These are phyloP conservation scores for Nomada lathburiana DNA, from an alignment of 2,888 invertebrate genomes.

Conservation along the genomic window DNA sequence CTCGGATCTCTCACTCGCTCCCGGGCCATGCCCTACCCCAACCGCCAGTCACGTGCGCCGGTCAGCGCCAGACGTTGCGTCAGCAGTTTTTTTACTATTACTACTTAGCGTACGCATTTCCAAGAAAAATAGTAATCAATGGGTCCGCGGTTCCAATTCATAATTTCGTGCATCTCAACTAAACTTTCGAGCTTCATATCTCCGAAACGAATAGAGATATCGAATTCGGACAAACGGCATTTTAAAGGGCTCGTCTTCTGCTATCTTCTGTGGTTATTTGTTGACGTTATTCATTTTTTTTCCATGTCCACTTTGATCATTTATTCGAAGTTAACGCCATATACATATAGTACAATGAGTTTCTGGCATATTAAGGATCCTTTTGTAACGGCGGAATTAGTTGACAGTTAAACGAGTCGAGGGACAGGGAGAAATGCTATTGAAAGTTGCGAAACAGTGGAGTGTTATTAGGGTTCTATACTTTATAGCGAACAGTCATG, in stretches of 20 bases:
- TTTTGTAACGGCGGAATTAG: no score
- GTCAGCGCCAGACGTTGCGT: background rate
- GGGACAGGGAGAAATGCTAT: background rate
- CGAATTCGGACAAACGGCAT: background rate
- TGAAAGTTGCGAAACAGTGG: conserved; percentile 11
- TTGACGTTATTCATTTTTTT: background rate
- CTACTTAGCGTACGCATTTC: conserved; percentile 2
- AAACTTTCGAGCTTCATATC: background rate
- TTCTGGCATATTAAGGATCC: no score
- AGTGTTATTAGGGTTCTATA: conserved; percentile 19
- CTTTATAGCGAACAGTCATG: conserved; percentile 15
- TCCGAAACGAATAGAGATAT: background rate
- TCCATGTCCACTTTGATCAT: background rate
- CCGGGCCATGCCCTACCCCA: background rate
- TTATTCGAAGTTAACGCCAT: background rate
- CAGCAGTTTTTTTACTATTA: background rate
- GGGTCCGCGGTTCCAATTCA: background rate
- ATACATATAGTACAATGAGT: no score
- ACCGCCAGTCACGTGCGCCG: background rate
- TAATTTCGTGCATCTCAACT: background rate
- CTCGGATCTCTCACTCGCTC: background rate
- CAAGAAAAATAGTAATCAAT: background rate
- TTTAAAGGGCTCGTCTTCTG: background rate
- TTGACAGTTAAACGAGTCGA: background rate
- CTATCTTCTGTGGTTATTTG: background rate